A percentile compares a stretch with the other conserved stretches of the same genome.
Evolutionary conservation across 2,113 vertebrate genomes (phyloP).

Genomic region (Rhinopithecus roxellana): DNA sequence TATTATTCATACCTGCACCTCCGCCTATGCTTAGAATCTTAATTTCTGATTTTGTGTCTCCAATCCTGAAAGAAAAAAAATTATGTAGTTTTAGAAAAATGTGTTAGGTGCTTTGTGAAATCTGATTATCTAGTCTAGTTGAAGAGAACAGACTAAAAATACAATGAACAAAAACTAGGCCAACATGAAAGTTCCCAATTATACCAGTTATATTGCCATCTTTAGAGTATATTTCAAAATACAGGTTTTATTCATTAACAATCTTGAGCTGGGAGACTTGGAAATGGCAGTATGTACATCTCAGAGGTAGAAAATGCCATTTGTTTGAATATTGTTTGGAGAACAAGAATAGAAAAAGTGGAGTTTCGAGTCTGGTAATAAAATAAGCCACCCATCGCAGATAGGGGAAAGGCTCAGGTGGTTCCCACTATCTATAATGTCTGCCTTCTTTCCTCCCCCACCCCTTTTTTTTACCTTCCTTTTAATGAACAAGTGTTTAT

Average conservation of each 20-base stretch:
- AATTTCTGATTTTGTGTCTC: constrained; percentile 84
- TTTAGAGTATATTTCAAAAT: constrained; percentile 31
- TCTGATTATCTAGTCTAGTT: constrained; percentile 23
- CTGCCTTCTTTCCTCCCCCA: not conserved
- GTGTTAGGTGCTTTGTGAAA: constrained; percentile 2
- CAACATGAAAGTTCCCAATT: not conserved
- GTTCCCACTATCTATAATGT: not conserved
- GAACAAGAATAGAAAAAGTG: not conserved
- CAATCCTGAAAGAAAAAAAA: constrained; percentile 84
- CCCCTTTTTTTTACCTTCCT: not conserved
- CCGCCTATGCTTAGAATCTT: constrained; percentile 90
- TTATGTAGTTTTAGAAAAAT: constrained; percentile 53
- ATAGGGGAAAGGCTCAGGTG: not conserved
- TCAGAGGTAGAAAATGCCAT: not conserved
- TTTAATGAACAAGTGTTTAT: not conserved
- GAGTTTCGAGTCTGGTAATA: not conserved
- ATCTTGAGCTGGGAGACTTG: not conserved
- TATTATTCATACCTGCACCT: constrained; percentile 87
- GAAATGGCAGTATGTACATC: not conserved
- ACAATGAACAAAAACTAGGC: not conserved
- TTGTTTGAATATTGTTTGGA: not conserved
- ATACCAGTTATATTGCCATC: not conserved
- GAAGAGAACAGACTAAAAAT: not conserved
- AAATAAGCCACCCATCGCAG: not conserved
- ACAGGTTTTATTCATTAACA: not conserved